phyloP scores from a whole-genome alignment of 2,797 vertebrate species.

The Karalla daura region DNA sequence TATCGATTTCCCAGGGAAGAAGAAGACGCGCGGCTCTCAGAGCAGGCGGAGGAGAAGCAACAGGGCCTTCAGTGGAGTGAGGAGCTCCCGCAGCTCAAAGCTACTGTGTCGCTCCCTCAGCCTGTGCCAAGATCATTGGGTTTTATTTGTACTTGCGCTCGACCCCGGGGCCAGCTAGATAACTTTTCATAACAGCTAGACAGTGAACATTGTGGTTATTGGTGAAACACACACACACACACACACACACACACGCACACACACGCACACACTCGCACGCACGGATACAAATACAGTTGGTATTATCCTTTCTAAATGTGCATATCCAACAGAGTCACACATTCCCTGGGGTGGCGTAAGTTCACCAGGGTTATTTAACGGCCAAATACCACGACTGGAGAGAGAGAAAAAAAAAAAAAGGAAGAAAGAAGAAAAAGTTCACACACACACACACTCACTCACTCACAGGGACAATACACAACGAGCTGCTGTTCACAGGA shows the following conservation, averaged over 20 bases:
- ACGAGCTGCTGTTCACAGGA: conserved; percentile 49
- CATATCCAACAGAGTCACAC: conserved; percentile 54
- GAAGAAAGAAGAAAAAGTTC: conserved; percentile 47
- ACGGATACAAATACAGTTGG: conserved; percentile 54
- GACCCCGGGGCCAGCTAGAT: conserved; percentile 65
- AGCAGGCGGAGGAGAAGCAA: conserved; percentile 56
- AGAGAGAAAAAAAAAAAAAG: conserved; percentile 4
- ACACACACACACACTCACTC: conserved; percentile 28
- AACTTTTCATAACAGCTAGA: conserved; percentile 51
- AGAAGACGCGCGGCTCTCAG: conserved; percentile 42
- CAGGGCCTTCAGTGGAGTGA: conserved; percentile 43
- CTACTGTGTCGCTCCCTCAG: conserved; percentile 42
- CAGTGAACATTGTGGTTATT: conserved; percentile 50
- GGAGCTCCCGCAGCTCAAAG: conserved; percentile 39
- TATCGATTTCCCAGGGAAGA: conserved; percentile 52
- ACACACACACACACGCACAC: conserved; percentile 21
- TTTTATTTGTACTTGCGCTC: conserved; percentile 66
- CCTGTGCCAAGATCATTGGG: conserved; percentile 45
- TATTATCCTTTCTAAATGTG: conserved; percentile 61
- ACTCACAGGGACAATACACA: conserved; percentile 17
- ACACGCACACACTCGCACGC: conserved; percentile 43
- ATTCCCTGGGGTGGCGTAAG: conserved; percentile 46
- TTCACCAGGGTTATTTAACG: conserved; percentile 58
- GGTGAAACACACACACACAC: conserved; percentile 41
- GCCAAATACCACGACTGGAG: conserved; percentile 56